A percentile compares a stretch with the other conserved stretches of the same genome.
Conservation (phyloP, 2,113 vertebrate genomes). For the Tyrannus savana region DNA sequence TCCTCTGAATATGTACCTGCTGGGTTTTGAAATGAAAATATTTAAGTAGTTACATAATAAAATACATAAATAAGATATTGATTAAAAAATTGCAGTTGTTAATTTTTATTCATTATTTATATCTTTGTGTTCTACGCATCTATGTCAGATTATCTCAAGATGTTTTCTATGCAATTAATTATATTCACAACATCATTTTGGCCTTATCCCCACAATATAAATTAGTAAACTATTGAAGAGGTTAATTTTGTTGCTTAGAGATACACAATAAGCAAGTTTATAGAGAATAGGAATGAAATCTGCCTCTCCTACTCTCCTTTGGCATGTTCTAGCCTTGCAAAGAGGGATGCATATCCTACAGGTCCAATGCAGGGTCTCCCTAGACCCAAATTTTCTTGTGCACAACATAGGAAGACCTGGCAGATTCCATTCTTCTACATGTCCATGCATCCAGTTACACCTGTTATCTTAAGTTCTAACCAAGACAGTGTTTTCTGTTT, state of each 20-base stretch:
- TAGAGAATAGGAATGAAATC: not conserved
- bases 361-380: not conserved
- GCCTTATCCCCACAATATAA: not conserved
- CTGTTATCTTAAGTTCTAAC: not conserved
- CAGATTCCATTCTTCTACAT: not conserved
- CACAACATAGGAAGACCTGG: accelerated
- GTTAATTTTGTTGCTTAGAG: not conserved
- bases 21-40: not conserved
- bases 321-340: not conserved
- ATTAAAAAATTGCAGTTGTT: not conserved
- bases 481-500: not conserved
- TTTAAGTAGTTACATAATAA: not conserved
- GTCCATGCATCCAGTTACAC: not conserved
- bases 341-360: not conserved
- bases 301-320: not conserved
- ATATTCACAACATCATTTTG: not conserved
- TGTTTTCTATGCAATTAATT: not conserved
- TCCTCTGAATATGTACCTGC: not conserved
- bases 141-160: not conserved
- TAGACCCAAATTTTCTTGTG: not conserved
- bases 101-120: not conserved
- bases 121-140: not conserved
- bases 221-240: not conserved
- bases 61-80: not conserved
- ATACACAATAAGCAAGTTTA: not conserved